These are phyloP conservation scores for Bedellia somnulentella DNA, from an alignment of 2,888 invertebrate genomes.

Conservation along the genomic window DNA sequence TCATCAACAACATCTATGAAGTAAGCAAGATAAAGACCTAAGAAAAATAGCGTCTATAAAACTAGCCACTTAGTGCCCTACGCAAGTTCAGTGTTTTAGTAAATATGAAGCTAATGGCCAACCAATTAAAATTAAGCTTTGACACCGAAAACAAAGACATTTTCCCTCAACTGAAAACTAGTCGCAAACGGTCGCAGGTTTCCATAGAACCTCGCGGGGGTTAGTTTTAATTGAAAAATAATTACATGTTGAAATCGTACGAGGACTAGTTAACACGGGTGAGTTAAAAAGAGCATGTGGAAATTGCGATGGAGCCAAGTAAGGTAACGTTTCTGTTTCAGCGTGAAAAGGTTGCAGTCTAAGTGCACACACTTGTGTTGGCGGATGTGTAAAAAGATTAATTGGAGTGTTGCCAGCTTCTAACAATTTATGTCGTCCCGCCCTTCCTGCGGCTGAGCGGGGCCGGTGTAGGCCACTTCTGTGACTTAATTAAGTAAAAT, in stretches of 20 bases:
- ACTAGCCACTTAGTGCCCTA: too few species aligned
- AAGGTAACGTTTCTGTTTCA: conserved; percentile 29
- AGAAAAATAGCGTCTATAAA: too few species aligned
- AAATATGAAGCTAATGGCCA: conserved; percentile 57
- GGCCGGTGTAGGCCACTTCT: conserved; percentile 60
- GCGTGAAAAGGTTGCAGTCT: conserved; percentile 16
- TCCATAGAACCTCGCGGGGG: conserved; percentile 2
- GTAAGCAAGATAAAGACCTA: too few species aligned
- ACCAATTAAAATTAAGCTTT: conserved; percentile 54
- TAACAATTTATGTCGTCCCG: conserved; percentile 50
- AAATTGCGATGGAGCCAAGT: conserved; percentile 51
- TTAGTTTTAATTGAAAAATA: too few species aligned
- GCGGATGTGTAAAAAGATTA: conserved; percentile 60
- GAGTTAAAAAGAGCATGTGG: conserved; percentile 50
- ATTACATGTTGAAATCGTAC: conserved; percentile 36
- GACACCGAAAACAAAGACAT: conserved; percentile 9
- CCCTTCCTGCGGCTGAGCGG: conserved; percentile 47
- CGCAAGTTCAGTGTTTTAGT: too few species aligned
- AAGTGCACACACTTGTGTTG: conserved; percentile 48
- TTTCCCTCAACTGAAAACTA: not conserved
- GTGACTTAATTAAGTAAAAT: conserved; percentile 61
- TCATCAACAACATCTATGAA: too few species aligned
- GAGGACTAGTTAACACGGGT: conserved; percentile 17
- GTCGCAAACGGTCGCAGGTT: not conserved
- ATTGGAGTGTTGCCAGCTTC: conserved; percentile 54